phyloP scores from a whole-genome alignment of 2,113 vertebrate species.

The Arenaria interpres region DNA sequence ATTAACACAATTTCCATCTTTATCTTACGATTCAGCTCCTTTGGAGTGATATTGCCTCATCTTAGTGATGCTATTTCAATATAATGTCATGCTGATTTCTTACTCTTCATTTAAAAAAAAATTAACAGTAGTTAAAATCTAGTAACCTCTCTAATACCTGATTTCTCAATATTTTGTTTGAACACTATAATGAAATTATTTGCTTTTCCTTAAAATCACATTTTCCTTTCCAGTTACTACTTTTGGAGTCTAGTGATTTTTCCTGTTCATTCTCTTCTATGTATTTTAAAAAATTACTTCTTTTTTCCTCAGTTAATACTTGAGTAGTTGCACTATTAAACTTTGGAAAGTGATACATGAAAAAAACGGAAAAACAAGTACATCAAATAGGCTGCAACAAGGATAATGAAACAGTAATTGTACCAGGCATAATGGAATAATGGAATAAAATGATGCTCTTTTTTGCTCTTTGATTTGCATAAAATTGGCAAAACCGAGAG shows the following conservation, averaged over 20 bases:
- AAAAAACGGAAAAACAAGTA: neutral
- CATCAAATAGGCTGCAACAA: neutral
- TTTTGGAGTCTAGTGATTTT: neutral
- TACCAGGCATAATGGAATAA: conserved; percentile 16
- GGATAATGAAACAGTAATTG: conserved; percentile 2
- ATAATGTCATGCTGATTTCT: neutral
- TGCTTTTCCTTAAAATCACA: neutral
- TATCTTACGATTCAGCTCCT: neutral
- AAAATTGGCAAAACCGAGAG: conserved; percentile 25
- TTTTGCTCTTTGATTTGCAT: conserved; percentile 44
- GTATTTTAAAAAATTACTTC: neutral
- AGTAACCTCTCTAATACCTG: neutral
- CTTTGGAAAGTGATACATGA: neutral
- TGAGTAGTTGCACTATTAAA: neutral
- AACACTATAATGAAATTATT: neutral
- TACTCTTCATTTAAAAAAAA: neutral
- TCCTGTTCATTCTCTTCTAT: neutral
- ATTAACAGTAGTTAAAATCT: neutral
- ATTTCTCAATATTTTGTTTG: neutral
- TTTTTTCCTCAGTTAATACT: neutral
- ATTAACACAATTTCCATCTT: neutral
- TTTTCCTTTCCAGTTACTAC: neutral
- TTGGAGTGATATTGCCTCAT: neutral
- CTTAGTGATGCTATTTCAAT: neutral
- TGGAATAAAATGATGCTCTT: neutral